Percentiles rank a stretch among this genome's conserved stretches.
Conservation (phyloP, 2,113 vertebrate genomes). For the Microcebus murinus region DNA sequence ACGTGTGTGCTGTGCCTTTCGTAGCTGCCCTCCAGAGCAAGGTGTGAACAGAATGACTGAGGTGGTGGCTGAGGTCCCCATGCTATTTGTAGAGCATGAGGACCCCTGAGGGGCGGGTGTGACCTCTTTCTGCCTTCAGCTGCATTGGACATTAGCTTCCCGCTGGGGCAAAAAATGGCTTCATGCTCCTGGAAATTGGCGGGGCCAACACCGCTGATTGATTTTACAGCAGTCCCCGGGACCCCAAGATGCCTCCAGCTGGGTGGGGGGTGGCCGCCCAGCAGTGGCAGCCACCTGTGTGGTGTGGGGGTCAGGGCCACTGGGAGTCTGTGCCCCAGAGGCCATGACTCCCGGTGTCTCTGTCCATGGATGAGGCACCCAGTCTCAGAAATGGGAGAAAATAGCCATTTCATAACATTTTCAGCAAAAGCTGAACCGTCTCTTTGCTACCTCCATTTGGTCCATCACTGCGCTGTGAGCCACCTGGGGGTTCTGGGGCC, state of each 20-base stretch:
- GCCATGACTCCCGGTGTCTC: slow-evolving; percentile 23
- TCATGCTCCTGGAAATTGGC: slow-evolving; percentile 86
- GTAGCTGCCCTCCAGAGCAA: fast-evolving
- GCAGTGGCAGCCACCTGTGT: too few species aligned
- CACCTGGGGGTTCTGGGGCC: neutral
- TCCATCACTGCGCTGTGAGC: neutral
- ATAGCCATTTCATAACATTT: slow-evolving; percentile 55
- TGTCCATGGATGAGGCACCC: neutral
- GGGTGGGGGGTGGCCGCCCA: slow-evolving; percentile 66
- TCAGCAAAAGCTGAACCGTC: slow-evolving; percentile 31
- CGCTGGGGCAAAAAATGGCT: slow-evolving; percentile 82
- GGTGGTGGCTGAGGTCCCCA: neutral
- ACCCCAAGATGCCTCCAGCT: slow-evolving; percentile 71
- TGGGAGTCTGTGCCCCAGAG: neutral
- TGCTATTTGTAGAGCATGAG: neutral
- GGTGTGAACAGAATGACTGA: fast-evolving
- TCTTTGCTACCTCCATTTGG: slow-evolving; percentile 46
- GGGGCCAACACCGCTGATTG: slow-evolving; percentile 77
- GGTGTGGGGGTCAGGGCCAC: fast-evolving
- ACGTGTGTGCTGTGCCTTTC: neutral
- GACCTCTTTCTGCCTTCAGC: slow-evolving; percentile 81
- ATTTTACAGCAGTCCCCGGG: slow-evolving; percentile 77
- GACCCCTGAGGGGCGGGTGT: neutral
- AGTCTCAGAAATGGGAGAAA: slow-evolving; percentile 22
- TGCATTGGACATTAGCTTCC: slow-evolving; percentile 75